Percentiles rank a stretch among this genome's conserved stretches.
Evolutionary conservation across 2,888 invertebrate species (phyloP).

Genomic region (Alsophila aescularia): DNA sequence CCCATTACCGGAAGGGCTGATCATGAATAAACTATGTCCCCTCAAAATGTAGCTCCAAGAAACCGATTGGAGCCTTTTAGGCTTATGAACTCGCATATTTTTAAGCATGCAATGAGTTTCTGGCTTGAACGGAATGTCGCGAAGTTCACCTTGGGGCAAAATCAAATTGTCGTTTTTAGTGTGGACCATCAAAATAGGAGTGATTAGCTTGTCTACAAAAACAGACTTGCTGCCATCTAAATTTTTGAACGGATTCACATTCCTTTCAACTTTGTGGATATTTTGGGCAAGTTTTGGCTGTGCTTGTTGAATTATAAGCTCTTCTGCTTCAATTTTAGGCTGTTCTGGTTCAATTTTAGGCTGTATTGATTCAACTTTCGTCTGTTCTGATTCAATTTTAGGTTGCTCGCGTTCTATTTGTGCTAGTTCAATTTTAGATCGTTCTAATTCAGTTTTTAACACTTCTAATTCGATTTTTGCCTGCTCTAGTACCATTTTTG

Average conservation of each 20-base stretch:
- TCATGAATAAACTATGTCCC: slow-evolving; percentile 86
- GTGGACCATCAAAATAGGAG: slow-evolving; percentile 73
- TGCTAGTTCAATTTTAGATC: background rate
- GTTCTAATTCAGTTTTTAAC: no score
- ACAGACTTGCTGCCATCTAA: slow-evolving; percentile 63
- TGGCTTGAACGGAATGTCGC: slow-evolving; percentile 63
- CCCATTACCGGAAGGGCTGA: slow-evolving; percentile 85
- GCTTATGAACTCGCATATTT: slow-evolving; percentile 61
- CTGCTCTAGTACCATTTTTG: no score
- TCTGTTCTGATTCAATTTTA: background rate
- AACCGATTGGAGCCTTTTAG: slow-evolving; percentile 86
- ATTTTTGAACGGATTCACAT: slow-evolving; percentile 72
- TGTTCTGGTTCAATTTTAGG: slow-evolving; percentile 2
- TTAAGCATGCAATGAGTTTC: slow-evolving; percentile 59
- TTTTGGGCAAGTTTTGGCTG: slow-evolving; percentile 10
- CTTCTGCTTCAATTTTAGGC: background rate
- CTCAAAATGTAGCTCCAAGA: slow-evolving; percentile 88
- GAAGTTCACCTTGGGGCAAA: slow-evolving; percentile 54
- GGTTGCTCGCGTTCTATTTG: background rate
- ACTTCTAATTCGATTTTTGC: no score
- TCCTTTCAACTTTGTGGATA: slow-evolving; percentile 32
- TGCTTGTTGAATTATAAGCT: slow-evolving; percentile 3
- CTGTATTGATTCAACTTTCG: background rate
- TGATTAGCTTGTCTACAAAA: slow-evolving; percentile 72
- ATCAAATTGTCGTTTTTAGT: slow-evolving; percentile 64